Base-by-base conservation (phyloP, 2,888 invertebrate species). In the Fragum whitleyi region DNA sequence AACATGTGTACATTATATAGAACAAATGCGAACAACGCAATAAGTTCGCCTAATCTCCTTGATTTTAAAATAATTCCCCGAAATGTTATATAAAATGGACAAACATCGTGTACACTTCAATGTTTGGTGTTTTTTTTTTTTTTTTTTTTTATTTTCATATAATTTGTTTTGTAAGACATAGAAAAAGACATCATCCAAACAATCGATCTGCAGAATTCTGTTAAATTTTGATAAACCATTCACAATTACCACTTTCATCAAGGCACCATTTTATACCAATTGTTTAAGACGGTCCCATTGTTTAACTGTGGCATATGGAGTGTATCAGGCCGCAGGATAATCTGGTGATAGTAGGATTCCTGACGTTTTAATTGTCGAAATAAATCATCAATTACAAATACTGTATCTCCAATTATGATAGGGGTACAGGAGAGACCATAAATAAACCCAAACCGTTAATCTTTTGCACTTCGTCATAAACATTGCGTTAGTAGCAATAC, bases 321-420 rank as follows among this genome's bases (percentile, higher is more conserved):
- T 51, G n/a, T 69, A 67, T 80, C 80, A 76, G 72, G 36, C 26
- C 16, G 23, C 26, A 39, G 7, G 53, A 73, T 80, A 69, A 80
- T 80, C 80, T 69, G 61, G 76, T 73, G 68, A 80, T 62, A 51
- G 68, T 71, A 55, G 39, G 47, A 16, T 28, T 29, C 59, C 28
- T 80, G 76, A 80, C 57, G 76, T 73, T 51, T 72, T 76, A 68
- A 72, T 76, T 62, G 76, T 69, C 32, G 36, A 55, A 76, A 68
- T 76, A 73, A 76, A 68, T 80, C 72, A 59, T 68, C 73, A 73
- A 78, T 78, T 74, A 78, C 73, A 39, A 73, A 68, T 69, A 26
- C 28, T 53, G 19, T 51, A 68, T 74, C 57, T 70, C 28, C 57
- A 57, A 67, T 74, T 74, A 68, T 74, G 74, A 74, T 74, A 65